Evolutionary conservation across 1,140 invertebrate genomes (phyloP), one percentile per base, ranked within the genome.

Genomic region (Pseudomyrmex cubaensis): DNA sequence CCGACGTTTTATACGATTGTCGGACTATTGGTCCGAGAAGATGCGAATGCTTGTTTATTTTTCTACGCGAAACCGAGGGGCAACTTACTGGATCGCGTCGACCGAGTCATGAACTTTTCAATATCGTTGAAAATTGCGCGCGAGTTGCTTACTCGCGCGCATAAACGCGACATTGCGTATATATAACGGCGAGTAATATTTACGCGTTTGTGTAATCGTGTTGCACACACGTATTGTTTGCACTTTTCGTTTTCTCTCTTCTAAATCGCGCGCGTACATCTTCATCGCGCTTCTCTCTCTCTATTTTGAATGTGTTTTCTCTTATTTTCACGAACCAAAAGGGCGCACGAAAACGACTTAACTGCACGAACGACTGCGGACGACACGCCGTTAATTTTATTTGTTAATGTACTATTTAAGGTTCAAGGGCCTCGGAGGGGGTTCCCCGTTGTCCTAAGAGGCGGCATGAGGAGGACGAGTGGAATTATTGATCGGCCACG

Each of bases 321-420:
- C 57, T 76, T 66, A 76, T 59, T 59, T 25, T 1, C 48, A 20
- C 2, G n/a, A 20, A 22, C 52, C 66, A 22, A 80, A 78, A 78
- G 48, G 64, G 8, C n/a, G 46, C 44, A 17, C 52, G 64, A 44
- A 25, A 15, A 56, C 25, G 50, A 35, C 9, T 61, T 59, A 80
- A 72, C 50, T 76, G 25, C 57, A n/a, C 66, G 15, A 35, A 35
- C 54, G 76, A 80, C 66, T 80, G 76, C 66, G 22, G 54, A 59
- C 66, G 76, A 80, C 76, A 50, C 44, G n/a, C 76, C 76, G 76
- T 80, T 80, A 80, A 80, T 80, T 80, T 80, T 80, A 80, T 80
- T 80, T 80, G 76, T 80, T 80, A 80, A 80, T 80, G 76, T 72
- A 72, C 66, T 80, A 80, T 80, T 80, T 80, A 80, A 80, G 54